These are phyloP conservation scores for Plusia festucae DNA, from an alignment of 2,888 invertebrate species.

Conservation along the genomic window DNA sequence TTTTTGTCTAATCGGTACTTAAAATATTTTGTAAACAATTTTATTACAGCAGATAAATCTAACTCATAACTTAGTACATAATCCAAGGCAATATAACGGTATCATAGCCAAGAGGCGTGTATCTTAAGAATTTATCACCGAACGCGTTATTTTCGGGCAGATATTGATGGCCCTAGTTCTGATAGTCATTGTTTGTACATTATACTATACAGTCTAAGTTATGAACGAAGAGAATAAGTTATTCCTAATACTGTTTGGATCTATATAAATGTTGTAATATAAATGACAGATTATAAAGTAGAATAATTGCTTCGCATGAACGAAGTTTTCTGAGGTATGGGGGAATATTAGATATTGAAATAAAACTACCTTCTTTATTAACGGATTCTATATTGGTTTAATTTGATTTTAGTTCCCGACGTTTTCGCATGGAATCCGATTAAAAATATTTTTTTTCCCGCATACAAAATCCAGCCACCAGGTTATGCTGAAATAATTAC, in stretches of 20 bases:
- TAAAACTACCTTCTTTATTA: too few species aligned
- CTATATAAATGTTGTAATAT: neutral
- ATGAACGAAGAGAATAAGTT: constrained; percentile 14
- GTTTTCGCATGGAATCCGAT: too few species aligned
- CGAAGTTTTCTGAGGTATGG: too few species aligned
- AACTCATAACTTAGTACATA: constrained; percentile 1
- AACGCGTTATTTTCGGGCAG: constrained; percentile 30
- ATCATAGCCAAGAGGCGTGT: constrained; percentile 23
- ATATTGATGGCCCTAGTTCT: constrained; percentile 44
- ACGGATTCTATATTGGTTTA: too few species aligned
- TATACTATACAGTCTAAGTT: constrained; percentile 19
- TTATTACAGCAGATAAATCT: neutral
- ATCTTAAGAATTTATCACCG: constrained; percentile 32
- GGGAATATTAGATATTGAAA: too few species aligned
- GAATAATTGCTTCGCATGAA: too few species aligned
- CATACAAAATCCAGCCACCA: too few species aligned
- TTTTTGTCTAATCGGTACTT: neutral
- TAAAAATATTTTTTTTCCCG: too few species aligned
- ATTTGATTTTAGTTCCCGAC: too few species aligned
- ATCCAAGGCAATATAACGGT: constrained; percentile 2
- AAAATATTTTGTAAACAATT: neutral
- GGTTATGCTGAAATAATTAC: too few species aligned
- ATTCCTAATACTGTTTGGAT: constrained; percentile 1
- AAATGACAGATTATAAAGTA: constrained; percentile 20
- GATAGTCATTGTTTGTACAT: constrained; percentile 40